These are phyloP conservation scores for Serilophus lunatus DNA, from an alignment of 2,113 vertebrate genomes.

Conservation along the genomic window DNA sequence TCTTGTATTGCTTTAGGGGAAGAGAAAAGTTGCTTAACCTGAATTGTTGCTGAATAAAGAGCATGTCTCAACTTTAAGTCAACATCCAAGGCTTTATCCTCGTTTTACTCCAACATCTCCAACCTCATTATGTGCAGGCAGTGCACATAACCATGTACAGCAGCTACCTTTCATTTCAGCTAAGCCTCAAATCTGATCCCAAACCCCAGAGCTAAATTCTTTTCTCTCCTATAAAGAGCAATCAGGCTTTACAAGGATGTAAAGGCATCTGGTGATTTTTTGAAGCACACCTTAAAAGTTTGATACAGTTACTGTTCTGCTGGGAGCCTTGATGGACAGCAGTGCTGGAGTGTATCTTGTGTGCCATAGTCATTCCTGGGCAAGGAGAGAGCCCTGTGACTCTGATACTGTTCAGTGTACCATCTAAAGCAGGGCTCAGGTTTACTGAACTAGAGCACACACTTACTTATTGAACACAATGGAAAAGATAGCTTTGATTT, in stretches of 20 bases:
- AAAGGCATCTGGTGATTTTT: neutral
- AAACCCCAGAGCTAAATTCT: neutral
- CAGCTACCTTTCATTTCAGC: neutral
- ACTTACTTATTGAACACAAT: neutral
- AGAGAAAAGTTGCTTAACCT: neutral
- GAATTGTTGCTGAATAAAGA: neutral
- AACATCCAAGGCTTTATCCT: neutral
- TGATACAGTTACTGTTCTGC: neutral
- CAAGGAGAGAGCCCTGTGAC: neutral
- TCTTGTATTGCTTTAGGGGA: neutral
- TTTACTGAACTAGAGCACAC: neutral
- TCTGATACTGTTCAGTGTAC: neutral
- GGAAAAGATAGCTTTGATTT: neutral
- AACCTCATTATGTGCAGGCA: neutral
- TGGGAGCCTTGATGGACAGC: neutral
- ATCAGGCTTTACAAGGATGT: neutral
- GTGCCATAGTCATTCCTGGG: neutral
- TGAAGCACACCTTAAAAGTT: neutral
- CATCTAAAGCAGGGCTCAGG: neutral
- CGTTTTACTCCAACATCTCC: neutral
- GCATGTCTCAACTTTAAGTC: neutral
- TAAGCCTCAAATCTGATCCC: neutral
- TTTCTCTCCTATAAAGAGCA: neutral
- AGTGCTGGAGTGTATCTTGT: neutral
- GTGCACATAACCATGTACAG: neutral